phyloP scores from a whole-genome alignment of 1,140 invertebrate species.

The Drosophila saltans region DNA sequence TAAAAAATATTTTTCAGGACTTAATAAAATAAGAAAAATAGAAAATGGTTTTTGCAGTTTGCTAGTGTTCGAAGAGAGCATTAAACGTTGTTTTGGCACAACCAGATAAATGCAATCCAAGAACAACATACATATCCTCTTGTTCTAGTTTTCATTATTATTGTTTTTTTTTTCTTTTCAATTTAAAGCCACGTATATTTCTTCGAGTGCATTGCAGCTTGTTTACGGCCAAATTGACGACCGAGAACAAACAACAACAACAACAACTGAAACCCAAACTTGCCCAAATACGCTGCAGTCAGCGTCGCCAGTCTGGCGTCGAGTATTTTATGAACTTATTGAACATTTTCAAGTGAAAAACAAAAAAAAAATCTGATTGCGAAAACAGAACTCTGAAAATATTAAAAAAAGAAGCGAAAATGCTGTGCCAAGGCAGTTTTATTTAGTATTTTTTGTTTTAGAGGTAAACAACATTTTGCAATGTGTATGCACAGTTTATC shows the following conservation, averaged over 20 bases:
- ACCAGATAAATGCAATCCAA: no score
- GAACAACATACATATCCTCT: no score
- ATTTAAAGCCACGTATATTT: constrained; percentile 5
- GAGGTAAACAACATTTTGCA: constrained; percentile 12
- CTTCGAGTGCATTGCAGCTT: constrained; percentile 29
- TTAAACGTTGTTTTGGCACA: no score
- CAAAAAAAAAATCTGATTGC: constrained; percentile 30
- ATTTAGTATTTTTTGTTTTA: not conserved
- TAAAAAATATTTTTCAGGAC: no score
- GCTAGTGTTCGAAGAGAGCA: no score
- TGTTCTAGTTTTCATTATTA: no score
- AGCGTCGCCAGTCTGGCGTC: constrained; percentile 67
- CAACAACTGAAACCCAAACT: constrained; percentile 36
- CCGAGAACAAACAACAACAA: constrained; percentile 30
- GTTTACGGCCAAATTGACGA: constrained; percentile 34
- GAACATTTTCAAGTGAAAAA: constrained; percentile 58
- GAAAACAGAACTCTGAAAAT: constrained; percentile 13
- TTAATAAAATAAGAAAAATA: no score
- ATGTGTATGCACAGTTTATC: constrained; percentile 45
- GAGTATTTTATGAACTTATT: constrained; percentile 46
- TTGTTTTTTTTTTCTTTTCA: no score
- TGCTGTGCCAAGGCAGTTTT: constrained; percentile 44
- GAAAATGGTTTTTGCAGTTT: no score
- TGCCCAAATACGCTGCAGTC: constrained; percentile 43
- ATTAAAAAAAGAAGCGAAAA: constrained; percentile 26